phyloP scores from a whole-genome alignment of 2,888 invertebrate genomes.

The Agonopterix subpropinquella region DNA sequence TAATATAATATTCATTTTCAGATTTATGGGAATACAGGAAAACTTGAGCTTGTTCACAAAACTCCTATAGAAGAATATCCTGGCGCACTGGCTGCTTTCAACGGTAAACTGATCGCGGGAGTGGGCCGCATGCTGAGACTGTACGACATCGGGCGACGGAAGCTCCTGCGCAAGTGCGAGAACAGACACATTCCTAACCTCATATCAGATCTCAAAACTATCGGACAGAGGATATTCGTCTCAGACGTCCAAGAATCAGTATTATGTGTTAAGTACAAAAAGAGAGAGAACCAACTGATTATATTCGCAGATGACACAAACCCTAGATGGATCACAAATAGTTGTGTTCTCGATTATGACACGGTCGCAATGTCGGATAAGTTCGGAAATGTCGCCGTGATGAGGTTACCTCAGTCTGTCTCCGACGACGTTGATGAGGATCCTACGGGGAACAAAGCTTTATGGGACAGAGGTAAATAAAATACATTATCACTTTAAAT shows the following conservation, averaged over 20 bases:
- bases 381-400: constrained; percentile 96
- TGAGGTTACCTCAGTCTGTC: constrained; percentile 91
- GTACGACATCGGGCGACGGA: constrained; percentile 95
- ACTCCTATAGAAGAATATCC: constrained; percentile 96
- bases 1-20: constrained; percentile 26
- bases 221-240: constrained; percentile 96
- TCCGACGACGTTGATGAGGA: constrained; percentile 99
- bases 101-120: constrained; percentile 93
- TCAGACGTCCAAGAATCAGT: constrained; percentile 98
- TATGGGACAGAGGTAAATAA: constrained; percentile 92
- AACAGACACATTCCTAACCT: constrained; percentile 97
- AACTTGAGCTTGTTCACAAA: constrained; percentile 93
- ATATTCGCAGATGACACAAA: constrained; percentile 99
- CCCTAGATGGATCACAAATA: constrained; percentile 95
- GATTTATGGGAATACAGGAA: constrained; percentile 85
- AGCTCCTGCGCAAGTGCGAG: constrained; percentile 97
- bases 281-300: constrained; percentile 97
- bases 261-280: constrained; percentile 95
- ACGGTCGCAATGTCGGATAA: constrained; percentile 98
- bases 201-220: constrained; percentile 94
- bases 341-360: constrained; percentile 95
- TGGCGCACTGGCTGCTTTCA: constrained; percentile 91
- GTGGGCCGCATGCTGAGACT: constrained; percentile 94
- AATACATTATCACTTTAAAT: background rate
- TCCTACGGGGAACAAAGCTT: constrained; percentile 97